These are phyloP conservation scores for Plecturocebus donacophilus DNA, from an alignment of 2,113 vertebrate species.

Conservation along the genomic window DNA sequence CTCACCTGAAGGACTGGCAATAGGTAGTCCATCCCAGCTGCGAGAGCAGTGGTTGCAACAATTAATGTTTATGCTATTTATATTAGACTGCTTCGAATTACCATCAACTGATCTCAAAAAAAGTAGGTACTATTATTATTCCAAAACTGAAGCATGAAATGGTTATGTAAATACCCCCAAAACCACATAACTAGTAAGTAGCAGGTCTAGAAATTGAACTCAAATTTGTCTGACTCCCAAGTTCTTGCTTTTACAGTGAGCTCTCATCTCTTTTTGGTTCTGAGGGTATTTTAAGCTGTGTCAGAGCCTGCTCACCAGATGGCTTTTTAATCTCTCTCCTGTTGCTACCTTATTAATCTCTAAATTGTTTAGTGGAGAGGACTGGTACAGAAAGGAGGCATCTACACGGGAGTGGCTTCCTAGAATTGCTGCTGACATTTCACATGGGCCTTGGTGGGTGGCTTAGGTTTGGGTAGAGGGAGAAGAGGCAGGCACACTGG, in stretches of 20 bases:
- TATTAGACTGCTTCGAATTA: neutral
- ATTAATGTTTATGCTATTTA: neutral
- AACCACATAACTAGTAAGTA: neutral
- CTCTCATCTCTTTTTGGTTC: constrained; percentile 17
- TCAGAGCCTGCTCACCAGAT: constrained; percentile 65
- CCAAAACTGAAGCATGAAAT: neutral
- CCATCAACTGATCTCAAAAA: neutral
- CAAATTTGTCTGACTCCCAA: neutral
- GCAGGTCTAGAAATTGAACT: neutral
- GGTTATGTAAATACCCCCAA: neutral
- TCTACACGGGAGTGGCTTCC: neutral
- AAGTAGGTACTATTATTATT: neutral
- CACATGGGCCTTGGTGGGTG: neutral
- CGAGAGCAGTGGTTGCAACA: neutral
- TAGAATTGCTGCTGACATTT: constrained; percentile 51
- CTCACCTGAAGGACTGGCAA: rapidly evolving
- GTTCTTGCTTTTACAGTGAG: neutral
- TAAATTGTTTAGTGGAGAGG: constrained; percentile 58
- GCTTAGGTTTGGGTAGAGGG: neutral
- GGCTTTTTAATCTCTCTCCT: constrained; percentile 72
- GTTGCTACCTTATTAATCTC: constrained; percentile 75
- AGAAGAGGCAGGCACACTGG: neutral
- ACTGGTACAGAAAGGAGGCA: constrained; percentile 24
- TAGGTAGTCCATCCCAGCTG: neutral
- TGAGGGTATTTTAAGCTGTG: constrained; percentile 67